Conservation (phyloP, 2,797 vertebrate genomes). For the Diglossa cyanea region DNA sequence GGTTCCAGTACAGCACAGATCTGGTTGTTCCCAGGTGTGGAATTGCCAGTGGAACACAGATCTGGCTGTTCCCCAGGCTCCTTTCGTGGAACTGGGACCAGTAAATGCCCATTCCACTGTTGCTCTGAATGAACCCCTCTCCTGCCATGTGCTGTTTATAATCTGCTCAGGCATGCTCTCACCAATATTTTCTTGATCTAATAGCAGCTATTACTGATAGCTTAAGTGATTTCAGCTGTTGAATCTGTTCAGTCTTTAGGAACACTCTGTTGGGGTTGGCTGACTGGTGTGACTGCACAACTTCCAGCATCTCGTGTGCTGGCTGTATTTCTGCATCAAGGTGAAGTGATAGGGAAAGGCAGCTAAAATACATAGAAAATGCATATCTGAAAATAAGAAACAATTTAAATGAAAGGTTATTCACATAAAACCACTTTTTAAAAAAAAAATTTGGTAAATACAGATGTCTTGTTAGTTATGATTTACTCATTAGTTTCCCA, state of each 20-base stretch:
- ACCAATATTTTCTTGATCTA: neutral
- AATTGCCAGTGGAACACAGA: accelerated
- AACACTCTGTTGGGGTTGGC: neutral
- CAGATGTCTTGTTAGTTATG: neutral
- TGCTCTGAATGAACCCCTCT: neutral
- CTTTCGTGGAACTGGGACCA: neutral
- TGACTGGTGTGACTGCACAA: neutral
- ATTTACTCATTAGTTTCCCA: neutral
- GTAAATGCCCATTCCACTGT: neutral
- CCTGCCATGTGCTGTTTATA: neutral
- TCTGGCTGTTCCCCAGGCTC: neutral
- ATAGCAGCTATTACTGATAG: neutral
- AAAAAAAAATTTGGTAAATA: neutral
- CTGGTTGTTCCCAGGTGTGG: neutral
- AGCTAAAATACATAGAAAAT: neutral
- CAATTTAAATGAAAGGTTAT: neutral
- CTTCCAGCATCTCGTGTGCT: neutral
- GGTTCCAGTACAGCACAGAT: neutral
- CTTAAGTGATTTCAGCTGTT: neutral
- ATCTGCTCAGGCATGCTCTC: neutral
- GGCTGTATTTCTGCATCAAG: neutral
- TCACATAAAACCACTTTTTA: neutral
- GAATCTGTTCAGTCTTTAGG: neutral
- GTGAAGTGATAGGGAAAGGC: neutral
- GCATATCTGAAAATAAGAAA: neutral